phyloP scores from a whole-genome alignment of 2,888 invertebrate genomes.

The Papilio demoleus region DNA sequence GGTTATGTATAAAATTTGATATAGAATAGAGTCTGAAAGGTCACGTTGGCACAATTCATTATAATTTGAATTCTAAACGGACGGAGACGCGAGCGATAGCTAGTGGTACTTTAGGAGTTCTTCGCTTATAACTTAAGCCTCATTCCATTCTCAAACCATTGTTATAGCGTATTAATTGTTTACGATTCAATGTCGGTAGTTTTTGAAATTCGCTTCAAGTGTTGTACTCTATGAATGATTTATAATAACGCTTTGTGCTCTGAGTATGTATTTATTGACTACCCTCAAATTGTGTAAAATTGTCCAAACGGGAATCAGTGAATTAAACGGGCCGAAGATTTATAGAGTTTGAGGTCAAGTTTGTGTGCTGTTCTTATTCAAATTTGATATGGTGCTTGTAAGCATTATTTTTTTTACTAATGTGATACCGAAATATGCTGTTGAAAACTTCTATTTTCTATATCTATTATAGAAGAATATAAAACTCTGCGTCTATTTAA shows the following conservation, averaged over 20 bases:
- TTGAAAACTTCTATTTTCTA: background rate
- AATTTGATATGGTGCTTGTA: background rate
- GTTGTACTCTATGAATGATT: constrained; percentile 77
- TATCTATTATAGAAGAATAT: too few relatives aligned
- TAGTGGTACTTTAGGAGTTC: background rate
- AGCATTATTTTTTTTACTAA: background rate
- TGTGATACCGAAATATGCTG: background rate
- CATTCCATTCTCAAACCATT: constrained; percentile 57
- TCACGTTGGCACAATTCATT: too few relatives aligned
- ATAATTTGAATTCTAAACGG: too few relatives aligned
- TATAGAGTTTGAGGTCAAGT: constrained; percentile 7
- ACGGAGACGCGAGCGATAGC: too few relatives aligned
- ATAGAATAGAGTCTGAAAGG: too few relatives aligned
- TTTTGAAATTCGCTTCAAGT: constrained; percentile 73
- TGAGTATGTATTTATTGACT: constrained; percentile 54
- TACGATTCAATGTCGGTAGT: constrained; percentile 76
- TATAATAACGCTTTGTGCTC: constrained; percentile 64
- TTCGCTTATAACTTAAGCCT: constrained; percentile 49
- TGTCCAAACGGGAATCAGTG: constrained; percentile 66
- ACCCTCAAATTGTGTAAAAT: constrained; percentile 49
- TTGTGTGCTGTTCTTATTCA: background rate
- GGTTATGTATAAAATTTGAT: too few relatives aligned
- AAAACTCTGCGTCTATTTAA: too few relatives aligned
- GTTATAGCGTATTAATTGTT: constrained; percentile 78
- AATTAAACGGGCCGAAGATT: constrained; percentile 50